Conservation (phyloP, 2,888 invertebrate species). For the Caenorhabditis imperialis region DNA sequence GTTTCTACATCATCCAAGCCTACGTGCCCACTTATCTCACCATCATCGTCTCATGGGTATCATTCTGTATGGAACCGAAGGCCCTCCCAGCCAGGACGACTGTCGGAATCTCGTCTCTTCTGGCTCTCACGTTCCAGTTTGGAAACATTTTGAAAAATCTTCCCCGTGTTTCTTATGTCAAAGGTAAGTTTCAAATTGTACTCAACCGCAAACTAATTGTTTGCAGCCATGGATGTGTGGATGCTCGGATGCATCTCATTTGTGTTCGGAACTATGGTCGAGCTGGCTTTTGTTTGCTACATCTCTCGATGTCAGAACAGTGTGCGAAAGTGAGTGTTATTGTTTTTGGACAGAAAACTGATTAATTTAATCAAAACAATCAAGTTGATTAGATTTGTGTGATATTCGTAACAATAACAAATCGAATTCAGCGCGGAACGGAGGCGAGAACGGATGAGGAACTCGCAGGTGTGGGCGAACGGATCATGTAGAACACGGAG, state of each 20-base stretch:
- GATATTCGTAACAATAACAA: background rate
- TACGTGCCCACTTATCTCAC: conserved; percentile 77
- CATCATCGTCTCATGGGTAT: conserved; percentile 77
- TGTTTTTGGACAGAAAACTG: background rate
- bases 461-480: conserved; percentile 64
- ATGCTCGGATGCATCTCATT: conserved; percentile 77
- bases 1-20: conserved; percentile 78
- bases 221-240: conserved; percentile 78
- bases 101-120: conserved; percentile 77
- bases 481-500: conserved; percentile 56
- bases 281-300: conserved; percentile 78
- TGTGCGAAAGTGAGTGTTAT: conserved; percentile 57
- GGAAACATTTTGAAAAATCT: conserved; percentile 78
- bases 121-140: conserved; percentile 77
- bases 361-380: conserved; percentile 11
- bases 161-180: conserved; percentile 77
- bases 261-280: conserved; percentile 78
- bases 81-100: conserved; percentile 78
- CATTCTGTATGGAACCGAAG: conserved; percentile 78
- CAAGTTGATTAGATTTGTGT: conserved; percentile 5
- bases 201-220: background rate
- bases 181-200: conserved; percentile 65
- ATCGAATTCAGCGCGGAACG: conserved; percentile 56
- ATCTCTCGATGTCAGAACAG: conserved; percentile 75
- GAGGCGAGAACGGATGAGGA: conserved; percentile 56